Base-by-base conservation (phyloP, 2,113 vertebrate genomes). In the Odontophorus gujanensis region DNA sequence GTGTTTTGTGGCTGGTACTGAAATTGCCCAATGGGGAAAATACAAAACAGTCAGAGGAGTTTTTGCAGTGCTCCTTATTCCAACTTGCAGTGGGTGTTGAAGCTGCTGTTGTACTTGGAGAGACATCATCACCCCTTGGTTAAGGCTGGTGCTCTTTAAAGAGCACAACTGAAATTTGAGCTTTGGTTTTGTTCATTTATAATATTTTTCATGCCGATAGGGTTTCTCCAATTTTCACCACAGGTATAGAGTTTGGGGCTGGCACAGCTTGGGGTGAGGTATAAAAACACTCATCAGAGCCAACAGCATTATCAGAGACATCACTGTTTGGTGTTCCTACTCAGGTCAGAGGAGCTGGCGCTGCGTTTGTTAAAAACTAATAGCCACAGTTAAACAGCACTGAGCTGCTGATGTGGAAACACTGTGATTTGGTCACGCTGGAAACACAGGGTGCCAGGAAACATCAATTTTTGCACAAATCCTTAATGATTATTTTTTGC, bases 191-290 rank as follows among this genome's bases (percentile, higher is more conserved):
- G 53, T 77, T 72, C 25, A 3, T 86, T 48, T 62, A 0, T 7
- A 2, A 10, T 30, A 2, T 3, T 86, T 73, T 53, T 83, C 4
- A 5, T 2, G 1, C 0, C 0, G 21, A 1, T 5, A 12, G 48
- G 19, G 13, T 53, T 81, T 66, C 76, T 75, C 16, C 5, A 1
- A 9, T 74, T 89, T 57, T 69, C 22, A 38, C 25, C 9, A 1
- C 5, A 34, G 18, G 2, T 45, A 40, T 53, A 15, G 47, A 71
- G 38, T 66, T 42, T 45, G 61, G 18, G 55, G 21, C 19, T 22
- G 10, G 38, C 13, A 11, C 47, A 24, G 5, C 34, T 92, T 12
- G 62, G 51, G 2, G 7, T 20, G 34, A 14, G 13, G 12, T 21
- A 3, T 48, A 20, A 80, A 81, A 86, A 84, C 71, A 63, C 72